phyloP scores from a whole-genome alignment of 2,888 invertebrate species.

The Toxonevra muliebris region DNA sequence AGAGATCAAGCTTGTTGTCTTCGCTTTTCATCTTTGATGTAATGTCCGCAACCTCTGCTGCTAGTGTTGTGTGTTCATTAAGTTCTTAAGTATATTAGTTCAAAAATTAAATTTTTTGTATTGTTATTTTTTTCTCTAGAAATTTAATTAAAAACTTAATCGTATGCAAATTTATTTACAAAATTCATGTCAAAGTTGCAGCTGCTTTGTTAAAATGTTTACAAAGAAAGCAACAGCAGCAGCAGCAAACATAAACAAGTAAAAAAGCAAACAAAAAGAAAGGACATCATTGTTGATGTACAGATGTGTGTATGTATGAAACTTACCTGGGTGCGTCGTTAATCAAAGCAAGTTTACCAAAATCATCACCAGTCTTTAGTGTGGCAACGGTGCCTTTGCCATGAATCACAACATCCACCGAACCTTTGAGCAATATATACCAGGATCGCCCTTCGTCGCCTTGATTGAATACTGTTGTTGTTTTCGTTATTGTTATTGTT shows the following conservation, averaged over 20 bases:
- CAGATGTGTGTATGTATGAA: neutral
- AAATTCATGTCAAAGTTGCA: too few species aligned
- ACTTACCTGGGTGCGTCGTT: conserved; percentile 83
- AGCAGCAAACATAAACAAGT: neutral
- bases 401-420: conserved; percentile 84
- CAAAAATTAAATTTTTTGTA: neutral
- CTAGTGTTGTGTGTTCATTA: neutral
- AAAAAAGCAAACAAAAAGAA: neutral
- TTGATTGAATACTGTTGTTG: conserved; percentile 77
- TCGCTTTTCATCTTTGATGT: neutral
- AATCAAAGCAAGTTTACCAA: conserved; percentile 85
- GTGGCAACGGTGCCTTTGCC: conserved; percentile 86
- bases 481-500: neutral
- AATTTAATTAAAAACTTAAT: conserved; percentile 14
- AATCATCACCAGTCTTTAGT: conserved; percentile 85
- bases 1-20: neutral
- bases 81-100: neutral
- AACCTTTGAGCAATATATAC: conserved; percentile 85
- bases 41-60: neutral
- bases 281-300: neutral
- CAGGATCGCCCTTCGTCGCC: conserved; percentile 86
- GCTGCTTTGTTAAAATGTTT: too few species aligned
- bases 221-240: neutral
- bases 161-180: conserved; percentile 15
- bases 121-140: neutral